Percentiles rank a stretch among this genome's conserved stretches.
Evolutionary conservation across 1,140 invertebrate species (phyloP).

Genomic region (Zophobas morio): DNA sequence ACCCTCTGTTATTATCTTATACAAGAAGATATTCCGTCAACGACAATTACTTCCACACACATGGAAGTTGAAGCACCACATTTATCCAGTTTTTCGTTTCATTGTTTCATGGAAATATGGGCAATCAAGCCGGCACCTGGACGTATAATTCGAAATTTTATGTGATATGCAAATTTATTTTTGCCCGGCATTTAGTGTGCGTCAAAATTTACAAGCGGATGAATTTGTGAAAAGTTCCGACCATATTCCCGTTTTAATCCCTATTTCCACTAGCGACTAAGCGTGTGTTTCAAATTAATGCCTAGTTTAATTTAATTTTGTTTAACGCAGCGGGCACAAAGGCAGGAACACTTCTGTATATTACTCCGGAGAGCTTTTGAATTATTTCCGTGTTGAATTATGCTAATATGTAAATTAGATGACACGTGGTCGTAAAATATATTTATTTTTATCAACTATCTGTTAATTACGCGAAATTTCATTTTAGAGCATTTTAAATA

Average conservation of each 20-base stretch:
- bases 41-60: neutral
- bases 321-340: neutral
- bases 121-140: neutral
- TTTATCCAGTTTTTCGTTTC: neutral
- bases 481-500: too few species aligned
- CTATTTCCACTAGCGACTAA: neutral
- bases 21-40: slow-evolving; percentile 5
- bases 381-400: too few species aligned
- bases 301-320: slow-evolving; percentile 4
- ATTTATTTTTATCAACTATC: neutral
- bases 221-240: slow-evolving; percentile 14
- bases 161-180: slow-evolving; percentile 2
- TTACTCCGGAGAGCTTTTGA: too few species aligned
- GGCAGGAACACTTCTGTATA: neutral
- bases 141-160: neutral
- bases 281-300: slow-evolving; percentile 10
- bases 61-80: neutral
- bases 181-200: neutral
- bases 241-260: slow-evolving; percentile 7
- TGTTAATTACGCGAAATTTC: too few species aligned
- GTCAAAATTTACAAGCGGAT: slow-evolving; percentile 3
- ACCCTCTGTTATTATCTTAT: neutral
- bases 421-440: neutral
- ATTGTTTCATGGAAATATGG: neutral
- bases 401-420: too few species aligned